A percentile compares a stretch with the other conserved stretches of the same genome.
phyloP scores from a whole-genome alignment of 2,797 vertebrate species.

The Pangasius larnaudii region DNA sequence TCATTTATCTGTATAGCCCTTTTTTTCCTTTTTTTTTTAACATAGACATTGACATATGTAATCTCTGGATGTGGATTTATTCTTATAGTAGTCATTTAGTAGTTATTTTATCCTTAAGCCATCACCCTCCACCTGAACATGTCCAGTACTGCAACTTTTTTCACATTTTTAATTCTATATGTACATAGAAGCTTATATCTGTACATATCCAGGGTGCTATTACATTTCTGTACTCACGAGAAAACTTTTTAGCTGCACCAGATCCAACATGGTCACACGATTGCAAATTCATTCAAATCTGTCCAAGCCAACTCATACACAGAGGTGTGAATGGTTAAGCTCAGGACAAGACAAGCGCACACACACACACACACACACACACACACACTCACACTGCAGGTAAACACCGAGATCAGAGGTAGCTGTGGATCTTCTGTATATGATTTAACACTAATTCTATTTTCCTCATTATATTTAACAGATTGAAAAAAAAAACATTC shows the following conservation, averaged over 20 bases:
- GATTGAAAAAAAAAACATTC: too few relatives aligned
- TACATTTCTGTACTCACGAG: not conserved
- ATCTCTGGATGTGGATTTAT: not conserved
- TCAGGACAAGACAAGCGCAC: not conserved
- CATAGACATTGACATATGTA: too few relatives aligned
- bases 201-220: too few relatives aligned
- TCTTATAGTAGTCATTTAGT: not conserved
- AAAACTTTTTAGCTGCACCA: not conserved
- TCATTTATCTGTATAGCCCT: not conserved
- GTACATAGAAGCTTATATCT: not conserved
- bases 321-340: not conserved
- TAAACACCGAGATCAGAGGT: not conserved
- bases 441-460: not conserved
- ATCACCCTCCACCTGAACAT: not conserved
- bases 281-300: constrained; percentile 19
- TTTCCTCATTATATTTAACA: not conserved
- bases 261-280: not conserved
- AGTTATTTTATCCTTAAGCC: not conserved
- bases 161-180: not conserved
- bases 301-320: not conserved
- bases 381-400: not conserved
- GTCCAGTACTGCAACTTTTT: not conserved
- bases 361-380: constrained; percentile 4
- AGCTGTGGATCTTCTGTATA: not conserved
- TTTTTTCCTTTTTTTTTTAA: not conserved